Evolutionary conservation across 64 coral and sea anemone species (phyloP), one percentile per base, ranked within the genome.

Genomic region (Astreopora myriophthalma): DNA sequence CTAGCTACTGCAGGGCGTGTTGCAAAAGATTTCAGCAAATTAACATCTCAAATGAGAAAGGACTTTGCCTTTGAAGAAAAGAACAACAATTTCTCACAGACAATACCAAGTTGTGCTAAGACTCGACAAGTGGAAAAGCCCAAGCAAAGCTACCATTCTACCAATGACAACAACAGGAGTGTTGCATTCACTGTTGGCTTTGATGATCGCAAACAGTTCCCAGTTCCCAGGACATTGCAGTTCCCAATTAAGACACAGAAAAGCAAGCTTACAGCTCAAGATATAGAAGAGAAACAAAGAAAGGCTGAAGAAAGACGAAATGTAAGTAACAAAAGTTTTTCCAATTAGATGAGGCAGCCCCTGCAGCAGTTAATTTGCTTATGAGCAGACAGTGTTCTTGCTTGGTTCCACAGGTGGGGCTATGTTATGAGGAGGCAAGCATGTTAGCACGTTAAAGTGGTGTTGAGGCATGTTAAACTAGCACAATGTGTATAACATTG

Each of bases 301-400:
- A 71, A 80, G 58, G 91, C 91, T 48, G 74, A 79, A 36, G 84
- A 78, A 61, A 93, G 91, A 71, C 51, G 91, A 80, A 88, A 87
- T 88, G 91, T 93, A 81, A 88, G 91, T 58, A 3, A 57, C 1
- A 42, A 44, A 14, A 24, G 8, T 44, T 27, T 26, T 76, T 76
- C 34, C 1, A 28, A 29, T 68, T 19, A 8, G n/a, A n/a, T 10
- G 23, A 68, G 17, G 12, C 13, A 55, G 42, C 5, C 11, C 5
- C 13, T 58, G 17, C 2, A 8, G 52, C 0, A 11, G 22, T 39
- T 23, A 8, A 22, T 73, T 39, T 73, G 8, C 12, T 73, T 73
- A 11, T 32, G 29, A 13, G 5, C 5, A 46, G 11, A 46, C n/a
- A n/a, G n/a, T 44, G 6, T 44, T 8, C 40, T 44, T 44, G 40